Base-by-base conservation (phyloP, 2,888 invertebrate genomes). In the Andrena marginata region DNA sequence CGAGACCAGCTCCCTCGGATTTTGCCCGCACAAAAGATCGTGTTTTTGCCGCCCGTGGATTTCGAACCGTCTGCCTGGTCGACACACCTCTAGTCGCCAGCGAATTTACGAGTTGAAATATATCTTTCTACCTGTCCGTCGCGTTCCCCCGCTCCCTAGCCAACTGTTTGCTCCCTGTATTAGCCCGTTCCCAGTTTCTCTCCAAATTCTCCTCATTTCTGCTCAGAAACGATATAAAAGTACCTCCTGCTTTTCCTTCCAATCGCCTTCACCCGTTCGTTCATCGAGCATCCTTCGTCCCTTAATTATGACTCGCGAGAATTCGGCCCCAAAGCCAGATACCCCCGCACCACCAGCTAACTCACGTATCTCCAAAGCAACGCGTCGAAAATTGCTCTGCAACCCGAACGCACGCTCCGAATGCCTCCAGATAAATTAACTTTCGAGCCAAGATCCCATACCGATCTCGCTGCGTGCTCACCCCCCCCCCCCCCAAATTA, bases 41-140 rank as follows among this genome's bases (percentile, higher is more conserved):
- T 80, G 79, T 80, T 80, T 80, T 79, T 80, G 79, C 72, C 60
- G 72, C 72, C 54, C 79, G 79, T 60, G 72, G 72, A 80, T 80
- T 80, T 80, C 62, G 69, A 62, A 62, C 62, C 59, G 71, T 67
- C 79, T 79, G 78, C 63, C 79, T 72, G 72, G 80, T 48, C 72
- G 64, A 79, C 80, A 67, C 79, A 60, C 80, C 80, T 81, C 76
- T 67, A 26, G 70, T 82, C 82, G 59, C 29, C 73, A 49, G 20
- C 48, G 70, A 81, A 81, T 81, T 80, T 81, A 80, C 81, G 81
- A 70, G 75, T 60, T 54, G 75, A 81, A 80, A 81, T 81, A 80
- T 80, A 80, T 81, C 81, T 81, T 80, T 60, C 68, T 70, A 74
- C 80, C 80, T 64, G 80, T 68, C 64, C 49, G n/a, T 13, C 29